phyloP scores from a whole-genome alignment of 1,140 invertebrate species.

The Dryas iulia region DNA sequence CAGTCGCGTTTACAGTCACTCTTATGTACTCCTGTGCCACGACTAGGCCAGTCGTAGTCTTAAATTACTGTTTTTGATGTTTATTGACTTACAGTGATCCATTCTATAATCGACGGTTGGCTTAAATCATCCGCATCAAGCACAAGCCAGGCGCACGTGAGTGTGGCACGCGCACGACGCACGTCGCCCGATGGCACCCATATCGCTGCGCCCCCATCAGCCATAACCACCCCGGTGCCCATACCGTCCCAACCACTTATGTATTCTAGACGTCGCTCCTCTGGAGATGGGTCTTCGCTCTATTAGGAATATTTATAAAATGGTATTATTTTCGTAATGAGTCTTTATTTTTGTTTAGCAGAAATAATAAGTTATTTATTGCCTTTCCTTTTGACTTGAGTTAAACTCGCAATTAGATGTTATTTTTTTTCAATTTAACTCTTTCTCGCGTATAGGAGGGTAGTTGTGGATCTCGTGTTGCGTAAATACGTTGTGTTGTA shows the following conservation, averaged over 20 bases:
- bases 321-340: background rate
- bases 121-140: slow-evolving; percentile 84
- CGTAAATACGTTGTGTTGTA: too few relatives aligned
- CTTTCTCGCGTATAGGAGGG: too few relatives aligned
- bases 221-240: slow-evolving; percentile 90
- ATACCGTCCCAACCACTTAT: slow-evolving; percentile 94
- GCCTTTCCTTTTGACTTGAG: too few relatives aligned
- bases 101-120: slow-evolving; percentile 82
- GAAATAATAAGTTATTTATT: too few relatives aligned
- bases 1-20: too few relatives aligned
- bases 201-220: slow-evolving; percentile 86
- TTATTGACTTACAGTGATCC: slow-evolving; percentile 69
- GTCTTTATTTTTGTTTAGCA: background rate
- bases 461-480: too few relatives aligned
- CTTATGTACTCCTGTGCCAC: too few relatives aligned
- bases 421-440: too few relatives aligned
- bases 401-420: too few relatives aligned
- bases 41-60: too few relatives aligned
- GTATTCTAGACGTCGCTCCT: slow-evolving; percentile 90
- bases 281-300: slow-evolving; percentile 85
- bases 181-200: slow-evolving; percentile 96
- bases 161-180: slow-evolving; percentile 86
- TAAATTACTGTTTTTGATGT: background rate
- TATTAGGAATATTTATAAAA: slow-evolving; percentile 41
- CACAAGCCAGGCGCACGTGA: slow-evolving; percentile 91